Conservation (phyloP, 2,113 vertebrate genomes). For the Talpa occidentalis region DNA sequence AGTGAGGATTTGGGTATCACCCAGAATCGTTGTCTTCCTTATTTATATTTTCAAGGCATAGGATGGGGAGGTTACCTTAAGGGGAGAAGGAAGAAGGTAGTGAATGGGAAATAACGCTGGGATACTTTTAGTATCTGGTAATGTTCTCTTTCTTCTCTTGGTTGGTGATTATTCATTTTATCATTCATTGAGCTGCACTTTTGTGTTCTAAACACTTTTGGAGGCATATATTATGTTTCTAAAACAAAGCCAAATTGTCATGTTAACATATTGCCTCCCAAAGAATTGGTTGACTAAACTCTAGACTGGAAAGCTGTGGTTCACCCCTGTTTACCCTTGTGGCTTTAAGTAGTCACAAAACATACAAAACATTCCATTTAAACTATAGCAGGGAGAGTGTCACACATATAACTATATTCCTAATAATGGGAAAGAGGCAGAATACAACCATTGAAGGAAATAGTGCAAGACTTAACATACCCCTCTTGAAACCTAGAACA, state of each 20-base stretch:
- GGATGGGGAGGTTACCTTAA: background rate
- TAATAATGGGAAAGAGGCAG: background rate
- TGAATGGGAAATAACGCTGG: background rate
- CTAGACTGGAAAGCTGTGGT: background rate
- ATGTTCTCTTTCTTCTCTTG: background rate
- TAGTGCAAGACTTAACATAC: background rate
- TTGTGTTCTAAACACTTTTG: background rate
- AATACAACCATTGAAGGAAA: background rate
- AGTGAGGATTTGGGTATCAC: no score
- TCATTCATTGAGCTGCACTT: background rate
- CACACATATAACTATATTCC: background rate
- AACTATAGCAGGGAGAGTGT: background rate
- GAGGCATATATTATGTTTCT: background rate
- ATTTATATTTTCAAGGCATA: constrained; percentile 27
- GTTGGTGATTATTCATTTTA: background rate
- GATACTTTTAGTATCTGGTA: background rate
- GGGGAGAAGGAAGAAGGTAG: background rate
- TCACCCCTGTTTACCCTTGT: background rate
- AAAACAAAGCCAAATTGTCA: background rate
- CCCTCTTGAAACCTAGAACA: background rate
- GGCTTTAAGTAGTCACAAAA: background rate
- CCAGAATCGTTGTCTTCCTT: no score
- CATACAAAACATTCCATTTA: background rate
- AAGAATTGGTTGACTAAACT: background rate
- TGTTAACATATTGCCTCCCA: background rate